These are phyloP conservation scores for Lamprotornis superbus DNA, from an alignment of 2,113 vertebrate species.

Conservation along the genomic window DNA sequence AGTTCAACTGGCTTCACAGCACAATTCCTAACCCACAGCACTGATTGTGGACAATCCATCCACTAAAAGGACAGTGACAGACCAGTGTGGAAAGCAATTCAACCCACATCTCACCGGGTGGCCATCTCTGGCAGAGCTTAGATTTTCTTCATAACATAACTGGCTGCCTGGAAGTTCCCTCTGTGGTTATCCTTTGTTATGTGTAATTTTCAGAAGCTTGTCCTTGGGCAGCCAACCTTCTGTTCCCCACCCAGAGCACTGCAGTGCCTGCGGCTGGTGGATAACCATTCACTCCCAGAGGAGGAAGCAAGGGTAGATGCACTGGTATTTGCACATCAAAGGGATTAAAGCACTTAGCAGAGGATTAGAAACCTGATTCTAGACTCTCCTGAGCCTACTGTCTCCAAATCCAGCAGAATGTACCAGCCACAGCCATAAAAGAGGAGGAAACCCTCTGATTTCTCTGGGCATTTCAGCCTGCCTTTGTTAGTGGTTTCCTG, in stretches of 20 bases:
- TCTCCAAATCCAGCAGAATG: not conserved
- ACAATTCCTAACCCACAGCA: not conserved
- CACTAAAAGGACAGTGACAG: not conserved
- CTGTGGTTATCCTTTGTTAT: not conserved
- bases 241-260: not conserved
- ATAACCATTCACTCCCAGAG: conserved; percentile 6
- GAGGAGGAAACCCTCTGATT: not conserved
- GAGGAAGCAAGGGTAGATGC: not conserved
- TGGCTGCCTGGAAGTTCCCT: not conserved
- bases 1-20: not conserved
- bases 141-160: not conserved
- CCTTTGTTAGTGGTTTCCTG: not conserved
- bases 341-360: conserved; percentile 1
- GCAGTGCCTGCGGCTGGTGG: not conserved
- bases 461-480: not conserved
- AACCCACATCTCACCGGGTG: not conserved
- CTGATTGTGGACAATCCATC: not conserved
- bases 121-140: not conserved
- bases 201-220: not conserved
- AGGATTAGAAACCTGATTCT: conserved; percentile 30
- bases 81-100: not conserved
- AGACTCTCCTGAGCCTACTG: not conserved
- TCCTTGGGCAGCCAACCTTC: not conserved
- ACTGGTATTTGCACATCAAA: conserved; percentile 37
- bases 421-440: not conserved